Evolutionary conservation across 2,113 vertebrate genomes (phyloP), one percentile per base, ranked within the genome.

Genomic region (Microtus montanus): DNA sequence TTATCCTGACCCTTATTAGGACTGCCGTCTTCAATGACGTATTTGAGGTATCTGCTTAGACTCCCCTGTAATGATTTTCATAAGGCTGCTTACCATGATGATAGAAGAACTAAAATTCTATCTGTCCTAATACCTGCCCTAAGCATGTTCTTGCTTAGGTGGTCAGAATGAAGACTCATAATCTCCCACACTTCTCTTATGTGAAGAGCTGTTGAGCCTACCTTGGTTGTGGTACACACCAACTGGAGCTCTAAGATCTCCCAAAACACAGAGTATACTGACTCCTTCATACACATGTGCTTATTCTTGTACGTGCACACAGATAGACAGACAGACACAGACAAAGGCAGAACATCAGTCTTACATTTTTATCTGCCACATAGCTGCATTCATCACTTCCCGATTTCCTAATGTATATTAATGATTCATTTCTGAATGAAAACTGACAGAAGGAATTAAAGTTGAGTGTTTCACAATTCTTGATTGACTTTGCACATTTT

Each of bases 31-130:
- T n/a, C 52, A 49, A n/a, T 44, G 17, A 28, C 19, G 47, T 30
- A 90, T 54, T 54, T n/a, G 10, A 12, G 30, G 64, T 6, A 24
- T 7, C 33, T 4, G 5, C 22, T 54, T 30, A 74, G 54, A 79
- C 2, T 47, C 1, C 26, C 1, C 11, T 15, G 26, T 14, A 15
- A 13, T 44, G 4, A 44, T 35, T 5, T n/a, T 8, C 22, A 79
- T 77, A 52, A 49, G 4, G 5, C 28, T n/a, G 58, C 0, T 61
- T 64, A 64, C 64, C 58, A 22, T 20, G 5, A 4, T 0, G 28
- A 24, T 7, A 24, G 35, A 82, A 6, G 52, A 58, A 26, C 9
- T 7, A 58, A 58, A 61, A 26, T 30, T 5, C 1, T 58, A 58
- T 58, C 54, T 58, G 6, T 1, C 54, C 54, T 58, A 58, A 58